These are phyloP conservation scores for Lonchura striata DNA, from an alignment of 2,113 vertebrate genomes.

Conservation along the genomic window DNA sequence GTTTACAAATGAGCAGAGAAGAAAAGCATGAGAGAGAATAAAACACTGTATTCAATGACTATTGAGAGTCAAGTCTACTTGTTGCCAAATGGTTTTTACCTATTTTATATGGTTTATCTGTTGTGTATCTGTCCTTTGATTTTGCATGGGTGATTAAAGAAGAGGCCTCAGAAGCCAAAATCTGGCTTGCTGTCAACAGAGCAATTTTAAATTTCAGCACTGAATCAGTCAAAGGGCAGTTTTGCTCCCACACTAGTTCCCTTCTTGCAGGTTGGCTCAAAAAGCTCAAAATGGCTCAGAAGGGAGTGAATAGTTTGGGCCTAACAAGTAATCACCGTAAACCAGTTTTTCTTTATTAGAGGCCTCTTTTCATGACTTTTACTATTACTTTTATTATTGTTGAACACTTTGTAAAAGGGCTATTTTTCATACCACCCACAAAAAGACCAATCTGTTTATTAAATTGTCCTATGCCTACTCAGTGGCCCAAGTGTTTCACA, in stretches of 20 bases:
- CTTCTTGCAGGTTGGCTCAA: neutral
- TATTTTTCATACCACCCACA: neutral
- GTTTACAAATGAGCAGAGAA: neutral
- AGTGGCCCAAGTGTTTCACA: neutral
- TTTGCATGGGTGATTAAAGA: conserved; percentile 9
- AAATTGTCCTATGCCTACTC: neutral
- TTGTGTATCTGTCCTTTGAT: neutral
- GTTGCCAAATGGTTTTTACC: neutral
- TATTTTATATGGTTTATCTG: neutral
- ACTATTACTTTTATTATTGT: neutral
- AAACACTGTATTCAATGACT: neutral
- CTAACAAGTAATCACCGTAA: neutral
- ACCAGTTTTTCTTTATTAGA: neutral
- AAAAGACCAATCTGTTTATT: neutral
- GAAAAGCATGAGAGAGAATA: neutral
- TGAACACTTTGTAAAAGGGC: neutral
- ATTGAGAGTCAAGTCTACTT: neutral
- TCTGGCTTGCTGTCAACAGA: neutral
- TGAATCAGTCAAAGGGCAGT: neutral
- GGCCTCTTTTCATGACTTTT: neutral
- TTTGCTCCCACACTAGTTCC: neutral
- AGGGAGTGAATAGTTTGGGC: neutral
- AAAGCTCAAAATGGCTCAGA: neutral
- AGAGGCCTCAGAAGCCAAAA: conserved; percentile 10
- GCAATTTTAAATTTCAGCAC: conserved; percentile 10